Percentiles rank a stretch among this genome's conserved stretches.
Conservation (phyloP, 2,113 vertebrate species). For the Chaenogobius annularis region DNA sequence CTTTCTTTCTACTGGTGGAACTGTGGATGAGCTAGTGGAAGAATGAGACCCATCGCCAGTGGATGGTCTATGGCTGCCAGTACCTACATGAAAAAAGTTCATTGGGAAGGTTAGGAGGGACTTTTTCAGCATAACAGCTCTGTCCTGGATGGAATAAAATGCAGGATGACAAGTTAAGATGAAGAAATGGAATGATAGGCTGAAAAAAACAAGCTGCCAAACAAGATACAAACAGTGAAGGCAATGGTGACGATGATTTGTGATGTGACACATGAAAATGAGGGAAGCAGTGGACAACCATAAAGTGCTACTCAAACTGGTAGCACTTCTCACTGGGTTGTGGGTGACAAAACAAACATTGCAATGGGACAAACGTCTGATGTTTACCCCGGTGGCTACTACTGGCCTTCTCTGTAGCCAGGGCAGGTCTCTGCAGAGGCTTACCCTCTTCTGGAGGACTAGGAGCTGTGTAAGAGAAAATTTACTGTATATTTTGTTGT, state of each 20-base stretch:
- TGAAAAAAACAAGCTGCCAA: conserved; percentile 24
- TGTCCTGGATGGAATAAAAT: conserved; percentile 59
- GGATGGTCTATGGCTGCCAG: conserved; percentile 31
- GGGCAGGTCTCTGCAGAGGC: conserved; percentile 68
- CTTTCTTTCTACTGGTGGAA: conserved; percentile 53
- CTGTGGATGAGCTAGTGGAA: conserved; percentile 53
- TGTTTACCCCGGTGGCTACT: conserved; percentile 75
- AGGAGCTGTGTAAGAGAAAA: conserved; percentile 76
- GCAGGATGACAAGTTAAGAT: conserved; percentile 33
- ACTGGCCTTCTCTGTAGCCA: conserved; percentile 67
- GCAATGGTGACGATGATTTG: conserved; percentile 47
- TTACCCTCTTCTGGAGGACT: conserved; percentile 72
- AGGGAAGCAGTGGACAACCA: conserved; percentile 64
- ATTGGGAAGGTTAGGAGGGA: conserved; percentile 29
- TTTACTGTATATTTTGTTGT: conserved; percentile 52
- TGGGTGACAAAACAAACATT: conserved; percentile 65
- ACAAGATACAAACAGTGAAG: conserved; percentile 49
- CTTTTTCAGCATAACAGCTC: conserved; percentile 22
- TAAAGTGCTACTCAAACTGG: conserved; percentile 55
- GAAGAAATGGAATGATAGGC: conserved; percentile 51
- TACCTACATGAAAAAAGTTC: conserved; percentile 68
- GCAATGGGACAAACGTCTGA: conserved; percentile 61
- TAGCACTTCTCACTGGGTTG: conserved; percentile 34
- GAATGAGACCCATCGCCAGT: conserved; percentile 50
- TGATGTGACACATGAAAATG: conserved; percentile 59